phyloP scores from a whole-genome alignment of 2,113 vertebrate genomes.

The Hiodon tergisus region DNA sequence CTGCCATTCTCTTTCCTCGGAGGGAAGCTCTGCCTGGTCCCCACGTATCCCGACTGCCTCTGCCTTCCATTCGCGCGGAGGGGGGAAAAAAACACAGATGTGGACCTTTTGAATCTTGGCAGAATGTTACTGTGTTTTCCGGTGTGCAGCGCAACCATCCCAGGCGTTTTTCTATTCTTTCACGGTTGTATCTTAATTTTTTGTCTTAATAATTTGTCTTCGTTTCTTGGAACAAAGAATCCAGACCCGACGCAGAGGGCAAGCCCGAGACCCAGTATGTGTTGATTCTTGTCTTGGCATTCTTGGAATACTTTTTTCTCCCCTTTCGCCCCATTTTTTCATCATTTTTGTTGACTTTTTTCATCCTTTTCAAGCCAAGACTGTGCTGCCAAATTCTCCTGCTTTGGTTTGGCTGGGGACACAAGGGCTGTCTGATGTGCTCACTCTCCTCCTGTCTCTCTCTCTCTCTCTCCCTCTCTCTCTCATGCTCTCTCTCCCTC shows the following conservation, averaged over 20 bases:
- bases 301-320: slow-evolving; percentile 64
- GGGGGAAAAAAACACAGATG: no score
- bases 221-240: slow-evolving; percentile 42
- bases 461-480: slow-evolving; percentile 25
- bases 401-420: slow-evolving; percentile 59
- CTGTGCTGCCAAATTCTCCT: slow-evolving; percentile 59
- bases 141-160: slow-evolving; percentile 5
- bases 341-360: slow-evolving; percentile 47
- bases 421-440: slow-evolving; percentile 46
- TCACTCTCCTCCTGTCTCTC: background rate
- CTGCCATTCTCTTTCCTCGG: no score
- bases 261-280: slow-evolving; percentile 50
- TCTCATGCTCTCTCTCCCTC: slow-evolving; percentile 17
- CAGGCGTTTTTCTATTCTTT: background rate
- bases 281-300: slow-evolving; percentile 67
- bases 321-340: slow-evolving; percentile 47
- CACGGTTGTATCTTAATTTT: slow-evolving; percentile 8
- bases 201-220: slow-evolving; percentile 47
- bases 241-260: slow-evolving; percentile 40
- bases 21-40: no score
- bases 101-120: no score
- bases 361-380: slow-evolving; percentile 55
- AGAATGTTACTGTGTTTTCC: background rate
- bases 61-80: no score
- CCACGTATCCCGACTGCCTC: no score